Base-by-base conservation (phyloP, 1,140 invertebrate species). In the Oncopeltus fasciatus region DNA sequence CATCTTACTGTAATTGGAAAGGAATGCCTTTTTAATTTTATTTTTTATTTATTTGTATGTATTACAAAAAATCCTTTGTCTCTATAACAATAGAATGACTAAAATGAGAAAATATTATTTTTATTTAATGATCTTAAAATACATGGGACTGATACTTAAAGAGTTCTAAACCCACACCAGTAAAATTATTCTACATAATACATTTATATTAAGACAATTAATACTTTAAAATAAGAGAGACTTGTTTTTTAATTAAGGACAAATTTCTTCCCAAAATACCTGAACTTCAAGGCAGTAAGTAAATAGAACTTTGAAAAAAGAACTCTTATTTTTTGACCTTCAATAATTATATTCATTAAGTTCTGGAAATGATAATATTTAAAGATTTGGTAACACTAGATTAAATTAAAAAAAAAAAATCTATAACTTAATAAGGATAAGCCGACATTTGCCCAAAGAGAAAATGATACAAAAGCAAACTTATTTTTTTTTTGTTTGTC, bases 201-300 rank as follows among this genome's bases (percentile, higher is more conserved):
- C 24, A 53, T 24, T 24, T 26, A 53, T 14, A 20, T 18, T 53
- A 53, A 24, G 12, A 26, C 26, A 12, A 53, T 18, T 53, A 53
- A 53, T 53, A 53, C 49, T 53, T 38, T 24, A 26, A 53, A 53
- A 53, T 53, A 53, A 53, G 49, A 53, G 49, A 53, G 49, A 53
- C 49, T 24, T 16, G 49, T 53, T 53, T 53, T 24, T 53, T 24
- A 5, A 14, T 38, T 5, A 14, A 38, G 31, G 14, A 38, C 14
- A 38, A 14, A 38, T 38, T 8, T 38, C 5, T 38, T 38, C 14
- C 14, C 31, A 38, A 8, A 8, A 38, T 38, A 8, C 31, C 31
- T 38, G 31, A 38, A 8, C 14, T 38, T 38, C 5, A n/a, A n/a
- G n/a, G n/a, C n/a, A n/a, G n/a, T n/a, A n/a, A n/a, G n/a, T n/a